Evolutionary conservation across 1,140 invertebrate genomes (phyloP).

Genomic region (Apis dorsata): DNA sequence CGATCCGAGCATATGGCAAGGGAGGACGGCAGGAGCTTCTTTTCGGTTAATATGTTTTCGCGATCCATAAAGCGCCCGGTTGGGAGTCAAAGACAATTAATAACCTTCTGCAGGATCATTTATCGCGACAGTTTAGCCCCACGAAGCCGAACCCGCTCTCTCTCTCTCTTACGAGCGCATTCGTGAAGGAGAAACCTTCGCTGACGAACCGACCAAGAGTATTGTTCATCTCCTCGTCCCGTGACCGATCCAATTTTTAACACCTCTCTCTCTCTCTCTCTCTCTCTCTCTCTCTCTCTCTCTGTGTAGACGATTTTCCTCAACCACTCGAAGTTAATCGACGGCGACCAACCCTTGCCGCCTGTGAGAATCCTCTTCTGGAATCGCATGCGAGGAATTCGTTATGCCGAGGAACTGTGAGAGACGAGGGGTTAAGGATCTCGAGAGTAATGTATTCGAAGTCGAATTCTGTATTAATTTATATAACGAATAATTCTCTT

Average conservation of each 20-base stretch:
- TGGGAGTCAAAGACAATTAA: conserved; percentile 78
- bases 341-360: conserved; percentile 59
- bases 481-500: no score
- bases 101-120: conserved; percentile 79
- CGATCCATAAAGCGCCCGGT: conserved; percentile 75
- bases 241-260: conserved; percentile 80
- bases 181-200: conserved; percentile 44
- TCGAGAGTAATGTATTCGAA: neutral
- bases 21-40: conserved; percentile 51
- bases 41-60: conserved; percentile 77
- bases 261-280: conserved; percentile 54
- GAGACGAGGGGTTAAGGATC: conserved; percentile 10
- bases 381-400: conserved; percentile 49
- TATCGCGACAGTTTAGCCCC: conserved; percentile 79
- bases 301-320: conserved; percentile 55
- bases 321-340: conserved; percentile 67
- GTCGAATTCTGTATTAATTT: no score
- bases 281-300: no score
- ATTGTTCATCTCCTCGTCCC: conserved; percentile 77
- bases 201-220: conserved; percentile 60
- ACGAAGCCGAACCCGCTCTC: conserved; percentile 18
- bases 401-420: conserved; percentile 46
- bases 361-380: conserved; percentile 61
- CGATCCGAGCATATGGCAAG: conserved; percentile 53
- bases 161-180: neutral